Conservation (phyloP, 2,888 invertebrate species). For the Tholera decimalis region DNA sequence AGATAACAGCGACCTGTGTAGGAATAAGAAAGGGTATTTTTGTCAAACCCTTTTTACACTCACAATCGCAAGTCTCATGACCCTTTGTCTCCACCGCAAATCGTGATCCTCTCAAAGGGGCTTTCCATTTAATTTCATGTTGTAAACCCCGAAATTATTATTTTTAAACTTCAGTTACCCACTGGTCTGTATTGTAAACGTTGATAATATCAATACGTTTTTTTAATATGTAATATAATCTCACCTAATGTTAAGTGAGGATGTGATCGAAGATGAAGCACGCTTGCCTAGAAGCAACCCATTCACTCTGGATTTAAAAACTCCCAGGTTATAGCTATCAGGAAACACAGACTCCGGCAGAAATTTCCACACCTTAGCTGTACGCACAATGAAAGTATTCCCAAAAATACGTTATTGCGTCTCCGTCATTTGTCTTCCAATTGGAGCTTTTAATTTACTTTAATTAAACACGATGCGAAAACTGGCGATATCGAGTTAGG, state of each 20-base stretch:
- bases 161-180: background rate
- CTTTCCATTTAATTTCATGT: slow-evolving; percentile 25
- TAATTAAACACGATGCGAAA: slow-evolving; percentile 64
- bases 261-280: too few species aligned
- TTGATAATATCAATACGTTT: slow-evolving; percentile 20
- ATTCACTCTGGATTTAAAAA: too few species aligned
- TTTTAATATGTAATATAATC: slow-evolving; percentile 29
- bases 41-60: slow-evolving; percentile 27
- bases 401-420: slow-evolving; percentile 63
- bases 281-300: too few species aligned
- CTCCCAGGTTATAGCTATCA: too few species aligned
- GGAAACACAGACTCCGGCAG: too few species aligned
- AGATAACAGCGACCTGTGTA: slow-evolving; percentile 29
- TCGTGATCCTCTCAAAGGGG: slow-evolving; percentile 3
- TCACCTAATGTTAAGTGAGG: too few species aligned
- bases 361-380: too few species aligned
- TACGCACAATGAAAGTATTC: too few species aligned
- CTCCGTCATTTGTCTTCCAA: slow-evolving; percentile 63
- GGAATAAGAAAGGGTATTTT: slow-evolving; percentile 40
- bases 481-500: slow-evolving; percentile 53
- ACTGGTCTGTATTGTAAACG: background rate
- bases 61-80: slow-evolving; percentile 12
- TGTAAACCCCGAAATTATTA: background rate
- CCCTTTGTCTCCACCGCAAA: slow-evolving; percentile 3
- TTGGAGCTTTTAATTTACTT: slow-evolving; percentile 71